These are phyloP conservation scores for Lepus oiostolus DNA, from an alignment of 2,797 vertebrate species.

Conservation along the genomic window DNA sequence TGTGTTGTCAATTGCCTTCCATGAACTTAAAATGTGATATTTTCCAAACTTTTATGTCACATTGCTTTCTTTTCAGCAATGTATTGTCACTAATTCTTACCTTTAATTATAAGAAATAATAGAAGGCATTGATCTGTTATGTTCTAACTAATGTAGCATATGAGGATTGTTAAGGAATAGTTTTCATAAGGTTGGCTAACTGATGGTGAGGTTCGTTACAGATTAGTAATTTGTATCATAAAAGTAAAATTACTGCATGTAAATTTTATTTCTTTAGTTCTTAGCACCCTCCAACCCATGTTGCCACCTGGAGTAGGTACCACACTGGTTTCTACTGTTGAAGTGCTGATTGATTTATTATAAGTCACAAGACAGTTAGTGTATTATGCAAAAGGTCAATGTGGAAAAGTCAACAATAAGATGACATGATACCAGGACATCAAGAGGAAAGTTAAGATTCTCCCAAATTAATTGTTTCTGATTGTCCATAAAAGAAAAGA, in stretches of 20 bases:
- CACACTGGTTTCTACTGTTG: conserved; percentile 7
- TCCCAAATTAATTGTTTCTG: neutral
- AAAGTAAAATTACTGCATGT: neutral
- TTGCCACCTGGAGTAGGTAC: neutral
- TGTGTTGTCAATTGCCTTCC: neutral
- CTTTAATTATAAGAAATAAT: neutral
- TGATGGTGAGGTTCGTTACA: neutral
- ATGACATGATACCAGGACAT: neutral
- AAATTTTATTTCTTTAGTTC: conserved; percentile 34
- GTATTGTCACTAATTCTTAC: neutral
- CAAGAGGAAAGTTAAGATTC: conserved; percentile 7
- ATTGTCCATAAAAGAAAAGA: conserved; percentile 15
- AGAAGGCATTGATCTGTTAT: neutral
- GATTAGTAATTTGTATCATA: neutral
- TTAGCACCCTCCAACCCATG: neutral
- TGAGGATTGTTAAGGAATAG: neutral
- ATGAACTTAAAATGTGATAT: neutral
- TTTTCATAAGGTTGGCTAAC: neutral
- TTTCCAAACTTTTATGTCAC: neutral
- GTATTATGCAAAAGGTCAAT: neutral
- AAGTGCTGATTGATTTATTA: conserved; percentile 23
- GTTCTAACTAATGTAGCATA: neutral
- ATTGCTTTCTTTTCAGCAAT: neutral
- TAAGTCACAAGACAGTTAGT: conserved; percentile 27
- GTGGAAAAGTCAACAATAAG: neutral